These are phyloP conservation scores for Ecdyonurus torrentis DNA, from an alignment of 2,888 invertebrate genomes.

Conservation along the genomic window DNA sequence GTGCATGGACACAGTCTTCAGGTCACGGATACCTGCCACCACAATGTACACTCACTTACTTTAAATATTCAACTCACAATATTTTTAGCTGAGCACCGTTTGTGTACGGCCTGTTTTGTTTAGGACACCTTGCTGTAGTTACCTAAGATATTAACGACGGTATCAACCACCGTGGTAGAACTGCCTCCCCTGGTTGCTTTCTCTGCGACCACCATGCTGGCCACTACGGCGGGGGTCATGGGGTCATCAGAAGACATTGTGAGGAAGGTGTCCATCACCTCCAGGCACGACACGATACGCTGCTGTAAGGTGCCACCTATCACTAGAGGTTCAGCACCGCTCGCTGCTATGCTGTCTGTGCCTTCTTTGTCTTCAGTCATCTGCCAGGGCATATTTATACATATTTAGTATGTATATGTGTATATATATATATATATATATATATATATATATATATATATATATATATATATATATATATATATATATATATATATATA, in stretches of 20 bases:
- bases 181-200: constrained; percentile 45
- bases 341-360: constrained; percentile 38
- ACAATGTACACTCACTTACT: no score
- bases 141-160: constrained; percentile 32
- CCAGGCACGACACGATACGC: constrained; percentile 63
- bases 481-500: no score
- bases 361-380: no score
- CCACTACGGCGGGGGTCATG: constrained; percentile 34
- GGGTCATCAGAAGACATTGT: constrained; percentile 20
- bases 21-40: constrained; percentile 45
- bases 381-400: no score
- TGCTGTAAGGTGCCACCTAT: constrained; percentile 67
- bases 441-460: no score
- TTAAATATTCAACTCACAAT: no score
- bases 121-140: constrained; percentile 10
- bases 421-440: no score
- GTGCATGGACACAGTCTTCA: constrained; percentile 43
- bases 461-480: no score
- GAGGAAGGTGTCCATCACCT: constrained; percentile 47
- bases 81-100: no score
- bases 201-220: constrained; percentile 77
- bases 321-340: background rate
- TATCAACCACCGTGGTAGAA: constrained; percentile 50
- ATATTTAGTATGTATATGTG: no score
- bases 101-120: no score